phyloP scores from a whole-genome alignment of 2,888 invertebrate species.

The Hyalella azteca region DNA sequence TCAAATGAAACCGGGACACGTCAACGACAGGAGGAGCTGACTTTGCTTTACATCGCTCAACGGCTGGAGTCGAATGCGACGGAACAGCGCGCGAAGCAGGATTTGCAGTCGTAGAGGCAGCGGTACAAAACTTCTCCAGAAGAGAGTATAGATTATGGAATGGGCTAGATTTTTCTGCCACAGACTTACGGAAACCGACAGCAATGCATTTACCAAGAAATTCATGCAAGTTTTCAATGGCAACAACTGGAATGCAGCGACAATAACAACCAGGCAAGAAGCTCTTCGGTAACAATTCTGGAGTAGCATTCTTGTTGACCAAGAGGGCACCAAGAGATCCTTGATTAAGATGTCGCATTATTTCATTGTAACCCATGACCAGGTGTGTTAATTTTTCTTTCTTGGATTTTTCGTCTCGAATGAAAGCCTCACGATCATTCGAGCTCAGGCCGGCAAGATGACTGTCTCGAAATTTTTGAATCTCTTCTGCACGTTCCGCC shows the following conservation, averaged over 20 bases:
- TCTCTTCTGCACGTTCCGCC: slow-evolving; percentile 23
- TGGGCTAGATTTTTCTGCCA: slow-evolving; percentile 27
- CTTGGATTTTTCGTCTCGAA: background rate
- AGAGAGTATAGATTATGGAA: slow-evolving; percentile 43
- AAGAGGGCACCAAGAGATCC: slow-evolving; percentile 45
- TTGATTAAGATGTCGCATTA: slow-evolving; percentile 51
- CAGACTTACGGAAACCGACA: slow-evolving; percentile 44
- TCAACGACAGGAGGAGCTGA: slow-evolving; percentile 2
- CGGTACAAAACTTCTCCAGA: too few relatives aligned
- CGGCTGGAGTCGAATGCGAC: too few relatives aligned
- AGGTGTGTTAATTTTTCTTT: slow-evolving; percentile 40
- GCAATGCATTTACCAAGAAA: slow-evolving; percentile 44
- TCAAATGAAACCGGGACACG: background rate
- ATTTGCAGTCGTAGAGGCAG: too few relatives aligned
- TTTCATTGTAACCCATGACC: slow-evolving; percentile 55
- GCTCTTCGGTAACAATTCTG: slow-evolving; percentile 41
- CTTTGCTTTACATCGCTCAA: too few relatives aligned
- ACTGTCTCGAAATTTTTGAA: slow-evolving; percentile 34
- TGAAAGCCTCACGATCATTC: background rate
- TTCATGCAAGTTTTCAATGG: slow-evolving; percentile 38
- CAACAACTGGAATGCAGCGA: slow-evolving; percentile 45
- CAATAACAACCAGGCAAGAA: slow-evolving; percentile 50
- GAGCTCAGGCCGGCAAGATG: background rate
- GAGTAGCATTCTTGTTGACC: slow-evolving; percentile 46
- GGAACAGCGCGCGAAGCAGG: too few relatives aligned